Conservation (phyloP, 2,888 invertebrate genomes). For the Polydrusus cervinus region DNA sequence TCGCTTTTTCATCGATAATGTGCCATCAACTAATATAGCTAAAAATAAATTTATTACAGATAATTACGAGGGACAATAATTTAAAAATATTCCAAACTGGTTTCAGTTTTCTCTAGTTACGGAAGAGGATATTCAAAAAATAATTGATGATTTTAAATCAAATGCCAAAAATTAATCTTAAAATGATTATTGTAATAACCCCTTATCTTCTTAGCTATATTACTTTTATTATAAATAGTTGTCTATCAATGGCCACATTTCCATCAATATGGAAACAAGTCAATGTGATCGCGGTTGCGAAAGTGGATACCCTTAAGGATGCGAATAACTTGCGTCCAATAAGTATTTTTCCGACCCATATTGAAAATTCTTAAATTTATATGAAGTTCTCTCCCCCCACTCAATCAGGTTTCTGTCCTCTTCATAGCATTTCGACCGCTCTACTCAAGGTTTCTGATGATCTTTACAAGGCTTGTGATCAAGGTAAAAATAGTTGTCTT, state of each 20-base stretch:
- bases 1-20: background rate
- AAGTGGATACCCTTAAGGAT: background rate
- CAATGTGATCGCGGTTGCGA: background rate
- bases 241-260: background rate
- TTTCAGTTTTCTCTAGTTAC: background rate
- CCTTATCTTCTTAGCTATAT: background rate
- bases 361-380: background rate
- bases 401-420: too few species aligned
- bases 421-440: too few species aligned
- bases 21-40: background rate
- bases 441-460: too few species aligned
- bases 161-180: constrained; percentile 1
- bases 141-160: background rate
- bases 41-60: background rate
- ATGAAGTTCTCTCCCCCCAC: too few species aligned
- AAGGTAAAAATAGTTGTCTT: too few species aligned
- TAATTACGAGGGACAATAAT: background rate
- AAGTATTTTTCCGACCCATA: background rate
- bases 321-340: background rate
- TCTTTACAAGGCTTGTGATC: too few species aligned
- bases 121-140: background rate
- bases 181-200: background rate
- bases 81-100: background rate
- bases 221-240: background rate
- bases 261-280: background rate